Evolutionary conservation across 2,888 invertebrate species (phyloP).

Genomic region (Andrena camellia): DNA sequence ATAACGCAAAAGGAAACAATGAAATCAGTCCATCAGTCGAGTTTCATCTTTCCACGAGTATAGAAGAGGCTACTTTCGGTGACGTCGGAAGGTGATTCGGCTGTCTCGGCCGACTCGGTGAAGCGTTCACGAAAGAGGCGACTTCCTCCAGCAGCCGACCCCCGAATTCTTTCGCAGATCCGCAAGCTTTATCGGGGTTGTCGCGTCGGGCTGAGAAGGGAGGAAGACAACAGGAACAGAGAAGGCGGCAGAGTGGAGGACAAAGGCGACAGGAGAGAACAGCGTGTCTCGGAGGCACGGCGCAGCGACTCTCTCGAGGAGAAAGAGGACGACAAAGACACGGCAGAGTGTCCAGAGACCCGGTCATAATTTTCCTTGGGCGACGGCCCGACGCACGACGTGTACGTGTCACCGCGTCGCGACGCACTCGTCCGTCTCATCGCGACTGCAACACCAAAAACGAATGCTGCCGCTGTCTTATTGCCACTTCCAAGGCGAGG

Average conservation of each 20-base stretch:
- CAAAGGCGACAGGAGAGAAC: slow-evolving; percentile 21
- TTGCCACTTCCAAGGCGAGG: slow-evolving; percentile 36
- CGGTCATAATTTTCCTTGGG: slow-evolving; percentile 83
- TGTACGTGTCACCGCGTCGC: slow-evolving; percentile 82
- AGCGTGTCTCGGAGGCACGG: not conserved
- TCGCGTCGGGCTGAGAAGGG: not conserved
- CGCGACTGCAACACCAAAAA: slow-evolving; percentile 63
- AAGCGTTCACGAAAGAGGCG: not conserved
- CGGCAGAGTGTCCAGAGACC: slow-evolving; percentile 74
- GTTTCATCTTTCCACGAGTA: not conserved
- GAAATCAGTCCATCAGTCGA: not conserved
- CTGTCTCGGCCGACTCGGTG: not conserved
- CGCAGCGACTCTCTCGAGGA: not conserved
- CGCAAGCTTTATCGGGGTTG: slow-evolving; percentile 6
- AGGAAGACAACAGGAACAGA: not conserved
- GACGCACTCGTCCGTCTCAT: slow-evolving; percentile 81
- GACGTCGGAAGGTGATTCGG: not conserved
- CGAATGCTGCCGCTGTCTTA: slow-evolving; percentile 46
- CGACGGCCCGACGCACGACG: slow-evolving; percentile 79
- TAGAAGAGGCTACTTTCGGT: not conserved
- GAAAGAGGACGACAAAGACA: slow-evolving; percentile 39
- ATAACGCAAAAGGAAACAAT: not conserved
- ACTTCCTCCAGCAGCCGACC: not conserved
- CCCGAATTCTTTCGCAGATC: slow-evolving; percentile 17
- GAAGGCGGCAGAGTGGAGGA: not conserved